Base-by-base conservation (phyloP, 2,113 vertebrate genomes). In the Prietella phreatophila region DNA sequence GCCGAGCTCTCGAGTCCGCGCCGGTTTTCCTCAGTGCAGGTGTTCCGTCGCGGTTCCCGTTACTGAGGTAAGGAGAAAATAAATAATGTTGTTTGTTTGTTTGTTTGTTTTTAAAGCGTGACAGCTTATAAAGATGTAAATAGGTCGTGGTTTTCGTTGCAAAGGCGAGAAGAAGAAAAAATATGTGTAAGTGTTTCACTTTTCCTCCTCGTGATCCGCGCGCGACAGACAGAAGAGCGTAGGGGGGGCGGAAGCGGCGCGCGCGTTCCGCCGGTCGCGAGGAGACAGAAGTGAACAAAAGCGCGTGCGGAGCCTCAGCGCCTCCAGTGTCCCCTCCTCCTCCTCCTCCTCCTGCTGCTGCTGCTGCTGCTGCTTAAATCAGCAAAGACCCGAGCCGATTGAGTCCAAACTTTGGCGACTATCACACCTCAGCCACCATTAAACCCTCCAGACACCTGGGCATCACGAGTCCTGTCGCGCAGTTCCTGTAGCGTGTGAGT, bases 261-360 rank as follows among this genome's bases (percentile, higher is more conserved):
- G 83, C 61, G 78, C 25, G 79, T 71, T 86, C 63, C 76, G 27
- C 85, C 47, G 85, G 82, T 82, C 87, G 89, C 85, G 82, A 84
- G 30, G 81, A 90, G 82, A 84, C 22, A 80, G 82, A 67, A 84
- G 73, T 87, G 89, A 90, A 90, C 89, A 90, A 90, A 90, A 88
- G 87, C 89, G 89, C 76, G 88, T 85, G 73, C 50, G 73, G 84
- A 82, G 67, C n/a, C 69, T 79, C 67, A 33, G 50, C 15, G 82
- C 33, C 71, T 63, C 33, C 50, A 80, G 58, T 47, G 60, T 82
- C 71, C 39, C 83, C 42, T 56, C 56, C 84, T 85, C 33, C 50
- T 39, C 83, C 55, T 42, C 56, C 84, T 85, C 63, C 71, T 39
- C 79, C 55, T 42, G 42, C 84, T 85, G 55, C 65, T 33, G 14